Base-by-base conservation (phyloP, 2,888 invertebrate genomes). In the Tachystola acroxantha region DNA sequence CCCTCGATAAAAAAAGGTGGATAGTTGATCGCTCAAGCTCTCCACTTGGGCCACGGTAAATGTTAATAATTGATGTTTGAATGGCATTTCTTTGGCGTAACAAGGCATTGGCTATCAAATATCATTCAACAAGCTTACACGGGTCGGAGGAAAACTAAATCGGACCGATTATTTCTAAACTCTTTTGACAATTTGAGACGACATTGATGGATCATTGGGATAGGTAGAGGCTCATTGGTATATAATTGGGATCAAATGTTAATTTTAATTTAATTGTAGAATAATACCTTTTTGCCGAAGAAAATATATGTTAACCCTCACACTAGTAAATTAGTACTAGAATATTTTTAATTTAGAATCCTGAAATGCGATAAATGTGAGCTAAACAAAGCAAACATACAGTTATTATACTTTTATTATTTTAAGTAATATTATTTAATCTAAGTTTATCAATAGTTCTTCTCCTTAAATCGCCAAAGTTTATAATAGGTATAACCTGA, bases 81-180 rank as follows among this genome's bases (percentile, higher is more conserved):
- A 71, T 61, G 48, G 52, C 49, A 47, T 52, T 50, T 53, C 42
- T 62, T 46, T 55, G 60, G 58, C 58, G 57, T 70, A 71, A 74
- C 71, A 64, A 69, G 63, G 48, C 53, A 35, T 36, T 42, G 35
- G 50, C 62, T 72, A 78, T 81, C 71, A 75, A 76, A 76, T 77
- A 62, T 61, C 75, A 56, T 50, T 80, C 65, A 71, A 57, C 53
- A 30, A 43, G 38, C 40, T 40, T 30, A 26, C 10, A 26, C 9
- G 7, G 27, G n/a, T 35, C 32, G 32, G 7, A 16, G 5, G 6
- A 29, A 29, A 13, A 12, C 6, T 12, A 29, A 29, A 29, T 28
- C 26, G 7, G 13, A 6, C 33, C 3, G 11, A 10, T 31, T 29
- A 29, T 31, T 31, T 31, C 10, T n/a, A 10, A 6, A 14, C 30